Evolutionary conservation across 1,140 invertebrate genomes (phyloP).

Genomic region (Rhynchophorus ferrugineus): DNA sequence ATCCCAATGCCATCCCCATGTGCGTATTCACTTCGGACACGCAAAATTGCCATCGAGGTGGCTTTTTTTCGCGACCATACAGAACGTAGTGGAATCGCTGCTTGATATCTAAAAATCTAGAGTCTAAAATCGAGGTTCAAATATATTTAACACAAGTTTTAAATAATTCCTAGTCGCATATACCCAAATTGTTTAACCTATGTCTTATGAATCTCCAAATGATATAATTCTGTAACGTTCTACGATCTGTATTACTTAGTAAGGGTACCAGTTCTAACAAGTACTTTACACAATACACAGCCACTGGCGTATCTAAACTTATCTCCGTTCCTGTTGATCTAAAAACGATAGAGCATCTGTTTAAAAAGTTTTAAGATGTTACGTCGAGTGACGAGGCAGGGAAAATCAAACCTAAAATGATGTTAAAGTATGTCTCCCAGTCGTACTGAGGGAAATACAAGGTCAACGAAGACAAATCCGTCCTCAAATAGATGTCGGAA

Average conservation of each 20-base stretch:
- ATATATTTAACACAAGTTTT: neutral
- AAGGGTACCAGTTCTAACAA: slow-evolving; percentile 46
- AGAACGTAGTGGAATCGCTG: slow-evolving; percentile 65
- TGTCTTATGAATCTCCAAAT: slow-evolving; percentile 83
- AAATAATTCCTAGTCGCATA: neutral
- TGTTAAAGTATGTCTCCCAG: slow-evolving; percentile 67
- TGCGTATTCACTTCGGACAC: slow-evolving; percentile 74
- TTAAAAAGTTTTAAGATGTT: neutral
- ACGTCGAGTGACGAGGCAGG: neutral
- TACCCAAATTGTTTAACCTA: slow-evolving; percentile 76
- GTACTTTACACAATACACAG: slow-evolving; percentile 66
- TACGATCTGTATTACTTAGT: slow-evolving; percentile 41
- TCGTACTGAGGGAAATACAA: slow-evolving; percentile 64
- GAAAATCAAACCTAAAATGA: slow-evolving; percentile 49
- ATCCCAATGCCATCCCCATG: slow-evolving; percentile 77
- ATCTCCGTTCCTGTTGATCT: slow-evolving; percentile 28
- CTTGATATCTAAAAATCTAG: slow-evolving; percentile 59
- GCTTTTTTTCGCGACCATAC: slow-evolving; percentile 65
- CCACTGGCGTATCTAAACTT: slow-evolving; percentile 55
- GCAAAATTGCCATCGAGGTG: slow-evolving; percentile 75
- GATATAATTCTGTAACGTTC: slow-evolving; percentile 66
- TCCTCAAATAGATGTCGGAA: slow-evolving; percentile 68
- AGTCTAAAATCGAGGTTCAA: slow-evolving; percentile 5
- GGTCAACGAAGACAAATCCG: slow-evolving; percentile 64
- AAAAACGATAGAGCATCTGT: neutral